Conservation (phyloP, 2,113 vertebrate genomes). For the Microcebus tavaratra region DNA sequence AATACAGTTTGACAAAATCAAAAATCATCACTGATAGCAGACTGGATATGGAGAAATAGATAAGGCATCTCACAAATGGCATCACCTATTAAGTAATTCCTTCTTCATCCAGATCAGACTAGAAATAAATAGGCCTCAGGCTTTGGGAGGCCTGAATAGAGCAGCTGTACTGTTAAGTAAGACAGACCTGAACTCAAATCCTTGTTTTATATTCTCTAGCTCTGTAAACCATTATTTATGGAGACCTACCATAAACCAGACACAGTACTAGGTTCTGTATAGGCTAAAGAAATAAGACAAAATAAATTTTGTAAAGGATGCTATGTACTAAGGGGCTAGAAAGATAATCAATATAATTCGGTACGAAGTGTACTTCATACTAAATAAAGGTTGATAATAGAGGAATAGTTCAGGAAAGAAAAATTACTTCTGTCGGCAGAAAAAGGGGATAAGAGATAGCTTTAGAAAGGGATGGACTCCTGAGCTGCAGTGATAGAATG, state of each 20-base stretch:
- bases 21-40: neutral
- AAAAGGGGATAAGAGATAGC: neutral
- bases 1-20: constrained; percentile 46
- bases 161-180: neutral
- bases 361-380: neutral
- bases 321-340: neutral
- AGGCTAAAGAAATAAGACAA: neutral
- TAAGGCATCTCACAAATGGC: neutral
- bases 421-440: neutral
- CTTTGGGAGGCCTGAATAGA: neutral
- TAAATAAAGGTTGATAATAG: neutral
- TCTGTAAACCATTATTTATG: neutral
- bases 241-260: neutral
- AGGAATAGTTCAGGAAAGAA: neutral
- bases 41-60: neutral
- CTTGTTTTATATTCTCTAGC: neutral
- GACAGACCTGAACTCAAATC: neutral
- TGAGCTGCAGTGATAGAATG: neutral
- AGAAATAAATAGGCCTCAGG: neutral
- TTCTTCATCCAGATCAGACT: neutral
- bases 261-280: neutral
- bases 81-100: neutral
- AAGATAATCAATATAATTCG: neutral
- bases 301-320: neutral
- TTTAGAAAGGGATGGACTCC: neutral